phyloP scores from a whole-genome alignment of 2,113 vertebrate genomes.

The Tauraco erythrolophus region DNA sequence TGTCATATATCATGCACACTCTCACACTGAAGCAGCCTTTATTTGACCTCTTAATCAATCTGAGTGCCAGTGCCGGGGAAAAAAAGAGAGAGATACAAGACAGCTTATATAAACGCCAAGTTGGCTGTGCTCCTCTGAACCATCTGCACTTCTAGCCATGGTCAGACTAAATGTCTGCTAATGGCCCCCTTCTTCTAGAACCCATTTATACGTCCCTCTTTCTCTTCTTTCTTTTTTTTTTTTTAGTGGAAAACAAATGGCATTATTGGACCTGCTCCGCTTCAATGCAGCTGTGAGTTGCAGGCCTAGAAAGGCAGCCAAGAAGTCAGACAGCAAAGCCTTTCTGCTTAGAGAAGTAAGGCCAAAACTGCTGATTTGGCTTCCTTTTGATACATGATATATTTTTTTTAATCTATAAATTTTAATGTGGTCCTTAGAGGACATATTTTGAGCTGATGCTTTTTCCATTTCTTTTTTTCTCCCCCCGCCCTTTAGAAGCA shows the following conservation, averaged over 20 bases:
- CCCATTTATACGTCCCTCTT: conserved; percentile 54
- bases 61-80: conserved; percentile 45
- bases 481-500: not conserved
- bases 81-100: conserved; percentile 66
- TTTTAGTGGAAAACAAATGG: conserved; percentile 72
- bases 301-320: conserved; percentile 63
- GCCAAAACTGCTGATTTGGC: conserved; percentile 74
- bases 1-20: conserved; percentile 63
- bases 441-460: conserved; percentile 9
- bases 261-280: conserved; percentile 55
- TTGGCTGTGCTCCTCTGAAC: conserved; percentile 76
- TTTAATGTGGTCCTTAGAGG: conserved; percentile 57
- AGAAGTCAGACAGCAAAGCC: conserved; percentile 67
- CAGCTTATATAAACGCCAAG: conserved; percentile 70
- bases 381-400: conserved; percentile 56
- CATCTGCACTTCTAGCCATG: conserved; percentile 73
- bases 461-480: conserved; percentile 50
- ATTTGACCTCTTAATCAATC: conserved; percentile 83
- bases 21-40: conserved; percentile 67
- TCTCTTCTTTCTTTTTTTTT: not conserved
- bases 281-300: conserved; percentile 75
- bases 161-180: conserved; percentile 78
- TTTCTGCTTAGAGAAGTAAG: conserved; percentile 51
- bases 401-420: conserved; percentile 62
- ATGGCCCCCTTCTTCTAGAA: conserved; percentile 60